Conservation (phyloP, 1,140 invertebrate species). For the Rhagoletis pomonella region DNA sequence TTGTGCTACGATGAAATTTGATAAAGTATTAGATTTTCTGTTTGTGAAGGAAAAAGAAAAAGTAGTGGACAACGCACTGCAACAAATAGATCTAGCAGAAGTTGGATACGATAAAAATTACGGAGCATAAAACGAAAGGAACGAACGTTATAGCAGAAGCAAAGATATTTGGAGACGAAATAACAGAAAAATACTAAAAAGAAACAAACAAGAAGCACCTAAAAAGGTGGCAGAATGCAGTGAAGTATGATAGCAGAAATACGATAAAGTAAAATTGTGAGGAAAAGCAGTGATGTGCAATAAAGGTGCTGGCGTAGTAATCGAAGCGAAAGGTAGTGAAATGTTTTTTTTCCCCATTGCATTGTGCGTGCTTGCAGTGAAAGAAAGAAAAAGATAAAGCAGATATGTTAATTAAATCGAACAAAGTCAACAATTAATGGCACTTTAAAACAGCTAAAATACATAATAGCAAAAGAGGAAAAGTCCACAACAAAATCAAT, state of each 20-base stretch:
- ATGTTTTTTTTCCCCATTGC: background rate
- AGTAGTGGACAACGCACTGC: constrained; percentile 1
- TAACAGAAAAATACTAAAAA: background rate
- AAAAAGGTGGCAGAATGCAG: constrained; percentile 8
- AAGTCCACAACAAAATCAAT: background rate
- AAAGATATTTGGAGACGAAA: no score
- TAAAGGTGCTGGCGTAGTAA: constrained; percentile 32
- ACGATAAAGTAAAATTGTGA: constrained; percentile 41
- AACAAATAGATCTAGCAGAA: constrained; percentile 13
- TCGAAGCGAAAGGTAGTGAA: constrained; percentile 14
- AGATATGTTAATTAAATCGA: constrained; percentile 27
- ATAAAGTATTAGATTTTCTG: constrained; percentile 41
- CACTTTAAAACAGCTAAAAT: constrained; percentile 6
- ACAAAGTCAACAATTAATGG: constrained; percentile 19
- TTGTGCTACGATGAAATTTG: constrained; percentile 42
- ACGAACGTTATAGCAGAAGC: no score
- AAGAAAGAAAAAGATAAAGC: constrained; percentile 14
- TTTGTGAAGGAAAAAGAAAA: constrained; percentile 36
- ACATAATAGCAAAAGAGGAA: no score
- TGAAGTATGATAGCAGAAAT: constrained; percentile 24
- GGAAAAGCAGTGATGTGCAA: constrained; percentile 47
- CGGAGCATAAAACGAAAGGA: background rate
- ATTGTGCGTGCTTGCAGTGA: constrained; percentile 12
- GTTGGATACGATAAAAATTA: constrained; percentile 33
- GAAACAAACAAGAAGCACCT: constrained; percentile 10